phyloP scores from a whole-genome alignment of 1,140 invertebrate genomes.

The Cylas formicarius region DNA sequence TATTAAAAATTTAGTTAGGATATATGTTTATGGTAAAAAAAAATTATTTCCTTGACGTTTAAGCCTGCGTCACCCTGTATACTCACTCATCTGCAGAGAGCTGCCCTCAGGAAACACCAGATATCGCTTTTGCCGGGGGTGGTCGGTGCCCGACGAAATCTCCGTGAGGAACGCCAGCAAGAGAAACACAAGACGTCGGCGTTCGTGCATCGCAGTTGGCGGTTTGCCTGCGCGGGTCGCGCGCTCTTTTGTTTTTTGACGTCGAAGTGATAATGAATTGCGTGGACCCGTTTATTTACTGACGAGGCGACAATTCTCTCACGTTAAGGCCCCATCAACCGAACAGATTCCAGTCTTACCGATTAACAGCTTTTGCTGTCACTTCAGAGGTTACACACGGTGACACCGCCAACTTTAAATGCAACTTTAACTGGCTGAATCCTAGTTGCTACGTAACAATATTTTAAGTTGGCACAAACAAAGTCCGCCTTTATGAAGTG shows the following conservation, averaged over 20 bases:
- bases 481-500: no score
- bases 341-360: no score
- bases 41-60: neutral
- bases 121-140: conserved; percentile 51
- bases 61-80: conserved; percentile 1
- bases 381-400: no score
- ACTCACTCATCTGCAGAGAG: conserved; percentile 51
- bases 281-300: no score
- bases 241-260: conserved; percentile 18
- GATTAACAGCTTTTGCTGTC: no score
- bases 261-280: no score
- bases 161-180: neutral
- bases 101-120: conserved; percentile 67
- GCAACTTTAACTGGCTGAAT: no score
- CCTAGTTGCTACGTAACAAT: no score
- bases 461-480: no score
- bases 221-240: neutral
- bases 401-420: no score
- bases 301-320: no score
- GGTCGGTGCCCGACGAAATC: conserved; percentile 16
- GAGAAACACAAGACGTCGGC: neutral
- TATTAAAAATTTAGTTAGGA: neutral
- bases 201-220: neutral
- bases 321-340: no score
- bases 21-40: neutral